Conservation (phyloP, 2,888 invertebrate genomes). For the Odontocolon sp. region DNA sequence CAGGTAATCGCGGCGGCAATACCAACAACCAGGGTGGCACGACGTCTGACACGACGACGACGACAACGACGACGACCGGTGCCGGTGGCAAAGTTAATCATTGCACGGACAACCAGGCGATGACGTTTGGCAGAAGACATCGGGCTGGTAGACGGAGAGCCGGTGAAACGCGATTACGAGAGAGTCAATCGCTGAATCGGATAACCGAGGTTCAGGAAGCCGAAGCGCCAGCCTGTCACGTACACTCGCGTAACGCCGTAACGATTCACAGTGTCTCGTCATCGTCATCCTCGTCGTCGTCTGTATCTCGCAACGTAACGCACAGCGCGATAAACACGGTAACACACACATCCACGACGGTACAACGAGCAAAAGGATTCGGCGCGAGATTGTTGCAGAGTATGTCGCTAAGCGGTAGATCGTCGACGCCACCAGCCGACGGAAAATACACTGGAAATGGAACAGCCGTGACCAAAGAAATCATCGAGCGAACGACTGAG, state of each 20-base stretch:
- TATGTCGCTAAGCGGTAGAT: constrained; percentile 74
- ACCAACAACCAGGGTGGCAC: constrained; percentile 66
- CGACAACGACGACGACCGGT: constrained; percentile 71
- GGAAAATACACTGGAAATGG: constrained; percentile 52
- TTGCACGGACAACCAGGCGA: constrained; percentile 74
- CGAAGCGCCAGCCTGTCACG: constrained; percentile 76
- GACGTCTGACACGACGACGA: constrained; percentile 69
- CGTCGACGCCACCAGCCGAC: constrained; percentile 53
- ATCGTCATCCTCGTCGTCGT: constrained; percentile 56
- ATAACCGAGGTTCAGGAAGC: constrained; percentile 94
- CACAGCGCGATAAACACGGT: constrained; percentile 52
- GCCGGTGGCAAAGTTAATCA: constrained; percentile 70
- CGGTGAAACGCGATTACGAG: constrained; percentile 87
- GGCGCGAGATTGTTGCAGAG: constrained; percentile 82
- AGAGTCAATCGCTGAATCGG: constrained; percentile 92
- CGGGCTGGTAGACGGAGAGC: constrained; percentile 83
- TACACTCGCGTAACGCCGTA: constrained; percentile 57
- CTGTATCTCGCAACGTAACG: constrained; percentile 65
- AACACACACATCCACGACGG: constrained; percentile 68
- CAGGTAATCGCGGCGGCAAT: constrained; percentile 63
- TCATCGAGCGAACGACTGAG: constrained; percentile 23
- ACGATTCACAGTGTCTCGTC: constrained; percentile 40
- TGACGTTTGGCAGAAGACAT: constrained; percentile 82
- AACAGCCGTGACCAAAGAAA: constrained; percentile 35
- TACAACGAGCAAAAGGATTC: constrained; percentile 81